These are phyloP conservation scores for Drosophila kuntzei DNA, from an alignment of 2,888 invertebrate species.

Conservation along the genomic window DNA sequence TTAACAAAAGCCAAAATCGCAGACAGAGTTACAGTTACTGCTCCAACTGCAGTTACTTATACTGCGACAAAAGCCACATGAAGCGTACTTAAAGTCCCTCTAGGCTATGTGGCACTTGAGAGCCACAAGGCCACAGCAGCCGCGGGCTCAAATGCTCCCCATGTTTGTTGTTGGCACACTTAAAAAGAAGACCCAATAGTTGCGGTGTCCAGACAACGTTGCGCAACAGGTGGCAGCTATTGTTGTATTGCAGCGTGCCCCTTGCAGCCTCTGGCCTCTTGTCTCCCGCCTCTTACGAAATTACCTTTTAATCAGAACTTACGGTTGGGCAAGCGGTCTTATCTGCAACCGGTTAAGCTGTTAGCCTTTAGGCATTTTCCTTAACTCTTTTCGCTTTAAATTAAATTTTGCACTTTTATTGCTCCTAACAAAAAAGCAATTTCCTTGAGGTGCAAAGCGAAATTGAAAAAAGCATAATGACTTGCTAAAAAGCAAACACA, in stretches of 20 bases:
- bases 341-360: conserved; percentile 30
- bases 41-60: neutral
- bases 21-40: conserved; percentile 5
- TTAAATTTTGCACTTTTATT: conserved; percentile 77
- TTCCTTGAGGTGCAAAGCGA: conserved; percentile 72
- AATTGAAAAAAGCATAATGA: conserved; percentile 78
- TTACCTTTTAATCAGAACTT: conserved; percentile 67
- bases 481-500: conserved; percentile 42
- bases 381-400: conserved; percentile 56
- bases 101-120: conserved; percentile 24
- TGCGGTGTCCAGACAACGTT: conserved; percentile 46
- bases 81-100: conserved; percentile 52
- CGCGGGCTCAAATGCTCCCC: conserved; percentile 47
- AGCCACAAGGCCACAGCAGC: conserved; percentile 22
- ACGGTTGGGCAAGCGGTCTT: conserved; percentile 39
- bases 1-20: conserved; percentile 22
- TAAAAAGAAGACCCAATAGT: conserved; percentile 75
- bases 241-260: conserved; percentile 37
- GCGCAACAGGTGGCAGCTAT: conserved; percentile 68
- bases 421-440: conserved; percentile 70
- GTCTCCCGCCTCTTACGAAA: conserved; percentile 16
- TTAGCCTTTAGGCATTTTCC: conserved; percentile 37
- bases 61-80: conserved; percentile 37
- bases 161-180: conserved; percentile 67
- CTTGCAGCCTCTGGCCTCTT: conserved; percentile 1